Conservation (phyloP, 2,888 invertebrate species). For the Amphimallon solstitiale region DNA sequence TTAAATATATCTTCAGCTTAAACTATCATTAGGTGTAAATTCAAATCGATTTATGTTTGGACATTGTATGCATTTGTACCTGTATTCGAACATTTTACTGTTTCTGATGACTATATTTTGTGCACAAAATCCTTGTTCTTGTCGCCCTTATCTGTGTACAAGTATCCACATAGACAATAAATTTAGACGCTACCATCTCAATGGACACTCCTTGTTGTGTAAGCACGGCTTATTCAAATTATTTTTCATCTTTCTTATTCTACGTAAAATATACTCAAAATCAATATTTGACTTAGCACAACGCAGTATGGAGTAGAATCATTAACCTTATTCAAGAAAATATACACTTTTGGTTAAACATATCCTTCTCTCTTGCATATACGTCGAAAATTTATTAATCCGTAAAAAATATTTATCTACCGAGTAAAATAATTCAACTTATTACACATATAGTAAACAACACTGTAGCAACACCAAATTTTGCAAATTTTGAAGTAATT, state of each 20-base stretch:
- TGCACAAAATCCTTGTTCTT: conserved; percentile 48
- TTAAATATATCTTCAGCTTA: no score
- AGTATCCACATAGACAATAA: conserved; percentile 58
- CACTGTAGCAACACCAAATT: no score
- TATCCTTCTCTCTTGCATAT: no score
- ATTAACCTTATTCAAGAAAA: not conserved
- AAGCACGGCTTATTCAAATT: conserved; percentile 45
- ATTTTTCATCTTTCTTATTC: conserved; percentile 27
- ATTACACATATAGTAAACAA: no score
- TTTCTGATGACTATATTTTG: conserved; percentile 29
- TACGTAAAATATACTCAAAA: not conserved
- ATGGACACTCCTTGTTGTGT: conserved; percentile 56
- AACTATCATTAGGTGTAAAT: no score
- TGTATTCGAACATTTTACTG: conserved; percentile 11
- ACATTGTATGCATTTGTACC: conserved; percentile 9
- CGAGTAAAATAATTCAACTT: no score
- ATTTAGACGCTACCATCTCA: conserved; percentile 58
- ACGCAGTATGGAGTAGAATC: conserved; percentile 13
- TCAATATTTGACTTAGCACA: conserved; percentile 21
- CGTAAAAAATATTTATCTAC: no score
- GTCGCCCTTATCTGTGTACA: conserved; percentile 60
- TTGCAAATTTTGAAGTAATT: no score
- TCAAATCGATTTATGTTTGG: no score
- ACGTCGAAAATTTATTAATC: no score
- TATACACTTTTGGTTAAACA: no score